Conservation (phyloP, 2,113 vertebrate species). For the Cinclus cinclus region DNA sequence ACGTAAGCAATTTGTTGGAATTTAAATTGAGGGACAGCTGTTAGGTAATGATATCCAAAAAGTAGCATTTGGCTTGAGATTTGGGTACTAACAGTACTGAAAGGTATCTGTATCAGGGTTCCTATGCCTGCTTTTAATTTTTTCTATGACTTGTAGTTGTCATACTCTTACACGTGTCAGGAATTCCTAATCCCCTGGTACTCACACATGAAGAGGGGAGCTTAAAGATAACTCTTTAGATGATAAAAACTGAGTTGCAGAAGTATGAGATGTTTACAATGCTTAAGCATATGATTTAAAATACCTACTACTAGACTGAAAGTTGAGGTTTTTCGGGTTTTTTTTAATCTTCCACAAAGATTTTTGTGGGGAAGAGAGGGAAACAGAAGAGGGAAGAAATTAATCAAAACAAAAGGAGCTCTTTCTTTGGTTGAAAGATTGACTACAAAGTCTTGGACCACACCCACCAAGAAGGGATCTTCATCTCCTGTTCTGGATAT, state of each 20-base stretch:
- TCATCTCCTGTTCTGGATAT: not conserved
- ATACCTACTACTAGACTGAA: not conserved
- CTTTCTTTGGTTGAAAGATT: not conserved
- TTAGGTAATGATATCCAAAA: not conserved
- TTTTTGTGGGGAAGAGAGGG: not conserved
- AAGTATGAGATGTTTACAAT: not conserved
- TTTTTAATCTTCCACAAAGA: not conserved
- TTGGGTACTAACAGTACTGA: not conserved
- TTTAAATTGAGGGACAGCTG: not conserved
- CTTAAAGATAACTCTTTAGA: not conserved
- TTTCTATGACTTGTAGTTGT: not conserved
- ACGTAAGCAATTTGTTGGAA: not conserved
- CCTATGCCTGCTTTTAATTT: not conserved
- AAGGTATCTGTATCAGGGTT: not conserved
- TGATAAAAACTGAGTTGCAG: not conserved
- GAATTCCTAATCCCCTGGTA: not conserved
- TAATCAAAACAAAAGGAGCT: not conserved
- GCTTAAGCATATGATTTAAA: not conserved
- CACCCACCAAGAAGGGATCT: not conserved
- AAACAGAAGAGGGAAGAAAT: not conserved
- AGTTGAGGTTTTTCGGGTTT: accelerated
- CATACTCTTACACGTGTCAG: not conserved
- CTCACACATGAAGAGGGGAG: not conserved
- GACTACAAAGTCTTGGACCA: not conserved
- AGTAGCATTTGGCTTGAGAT: not conserved